phyloP scores from a whole-genome alignment of 1,140 invertebrate species.

The Aethina tumida region DNA sequence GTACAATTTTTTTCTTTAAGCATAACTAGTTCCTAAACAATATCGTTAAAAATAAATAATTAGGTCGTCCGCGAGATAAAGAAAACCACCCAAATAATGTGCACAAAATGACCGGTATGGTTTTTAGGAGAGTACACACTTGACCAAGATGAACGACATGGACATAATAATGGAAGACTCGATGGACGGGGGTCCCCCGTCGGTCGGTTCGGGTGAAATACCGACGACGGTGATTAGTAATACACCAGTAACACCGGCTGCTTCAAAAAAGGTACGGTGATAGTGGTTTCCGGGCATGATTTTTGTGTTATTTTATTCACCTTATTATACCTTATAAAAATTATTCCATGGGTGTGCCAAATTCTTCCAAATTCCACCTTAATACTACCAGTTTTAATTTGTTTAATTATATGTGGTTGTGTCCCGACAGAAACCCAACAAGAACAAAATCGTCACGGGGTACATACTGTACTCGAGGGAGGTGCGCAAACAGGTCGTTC shows the following conservation, averaged over 20 bases:
- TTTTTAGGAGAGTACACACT: constrained; percentile 41
- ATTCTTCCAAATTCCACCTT: constrained; percentile 9
- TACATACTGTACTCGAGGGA: constrained; percentile 99
- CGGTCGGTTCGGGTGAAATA: constrained; percentile 58
- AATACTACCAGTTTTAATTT: background rate
- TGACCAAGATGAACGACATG: constrained; percentile 48
- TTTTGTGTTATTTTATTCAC: constrained; percentile 1
- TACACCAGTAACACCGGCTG: constrained; percentile 21
- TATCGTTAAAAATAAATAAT: too few species aligned
- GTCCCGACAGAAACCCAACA: constrained; percentile 53
- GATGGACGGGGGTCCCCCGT: constrained; percentile 61
- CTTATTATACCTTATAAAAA: background rate
- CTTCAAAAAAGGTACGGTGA: constrained; percentile 35
- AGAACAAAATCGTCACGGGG: constrained; percentile 87
- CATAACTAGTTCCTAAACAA: too few species aligned
- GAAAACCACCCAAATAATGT: too few species aligned
- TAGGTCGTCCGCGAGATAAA: too few species aligned
- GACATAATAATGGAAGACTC: constrained; percentile 56
- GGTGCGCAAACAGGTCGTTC: constrained; percentile 76
- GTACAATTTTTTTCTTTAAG: too few species aligned
- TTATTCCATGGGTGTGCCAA: constrained; percentile 20
- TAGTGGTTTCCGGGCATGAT: constrained; percentile 6
- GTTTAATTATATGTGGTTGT: constrained; percentile 2
- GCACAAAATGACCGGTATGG: too few species aligned
- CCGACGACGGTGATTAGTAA: constrained; percentile 30